Evolutionary conservation across 2,888 invertebrate genomes (phyloP), one percentile per base, ranked within the genome.

Genomic region (Byasa hedistus): DNA sequence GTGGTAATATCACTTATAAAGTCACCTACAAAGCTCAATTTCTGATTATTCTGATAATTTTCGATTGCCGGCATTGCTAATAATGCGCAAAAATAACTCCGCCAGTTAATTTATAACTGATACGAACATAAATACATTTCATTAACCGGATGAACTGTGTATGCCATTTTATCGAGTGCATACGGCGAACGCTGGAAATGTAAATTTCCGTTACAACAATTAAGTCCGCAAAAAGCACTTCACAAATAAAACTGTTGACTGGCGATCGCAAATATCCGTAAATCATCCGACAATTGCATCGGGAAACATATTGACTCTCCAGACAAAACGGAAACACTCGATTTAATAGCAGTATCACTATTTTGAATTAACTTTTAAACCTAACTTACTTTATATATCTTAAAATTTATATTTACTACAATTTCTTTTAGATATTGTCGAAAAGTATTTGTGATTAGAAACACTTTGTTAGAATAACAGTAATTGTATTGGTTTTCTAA

Each of bases 201-300:
- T 65, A 60, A 57, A 66, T 64, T 51, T 60, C 48, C 56, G 56
- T 63, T 62, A 67, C 55, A 63, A 59, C 66, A 60, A 60, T 67
- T 64, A 67, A 52, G 51, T 63, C 67, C 51, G 59, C 66, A 66
- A 66, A 66, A 44, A 63, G 66, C 59, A 56, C 55, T 23, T 55
- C 61, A 22, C 56, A 63, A 60, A 64, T 67, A 67, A 67, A 64
- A 51, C 63, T 60, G 62, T 63, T 66, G 58, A 62, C 32, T 54
- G 55, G n/a, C 48, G 32, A 55, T 54, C 58, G 63, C 59, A 64
- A 64, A 67, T 56, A 67, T 54, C 22, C 63, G 63, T 67, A 60
- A 67, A 63, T 67, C 63, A 66, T 63, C 56, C 22, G 56, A 36
- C 55, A 67, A 60, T 63, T 59, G 48, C 58, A 66, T 63, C 60